Percentiles rank a stretch among this genome's conserved stretches.
Evolutionary conservation across 1,140 invertebrate genomes (phyloP).

Genomic region (Solenopsis fugax): DNA sequence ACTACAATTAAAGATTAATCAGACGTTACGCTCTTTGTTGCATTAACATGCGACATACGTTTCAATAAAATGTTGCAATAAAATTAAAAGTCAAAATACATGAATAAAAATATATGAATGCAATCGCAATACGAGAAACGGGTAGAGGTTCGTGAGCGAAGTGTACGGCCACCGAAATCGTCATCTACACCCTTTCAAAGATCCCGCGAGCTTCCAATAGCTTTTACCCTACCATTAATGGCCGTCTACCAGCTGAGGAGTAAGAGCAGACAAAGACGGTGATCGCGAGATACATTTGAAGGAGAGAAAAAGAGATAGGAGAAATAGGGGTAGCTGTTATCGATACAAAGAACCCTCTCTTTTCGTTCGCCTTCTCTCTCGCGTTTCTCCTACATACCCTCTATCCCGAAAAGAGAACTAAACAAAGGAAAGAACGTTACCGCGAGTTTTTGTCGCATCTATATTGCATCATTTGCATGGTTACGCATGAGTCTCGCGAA

Average conservation of each 20-base stretch:
- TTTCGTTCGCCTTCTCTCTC: slow-evolving; percentile 65
- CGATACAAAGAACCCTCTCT: slow-evolving; percentile 79
- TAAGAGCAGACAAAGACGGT: slow-evolving; percentile 47
- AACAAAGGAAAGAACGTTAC: slow-evolving; percentile 79
- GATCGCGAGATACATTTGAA: slow-evolving; percentile 61
- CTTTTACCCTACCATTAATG: slow-evolving; percentile 84
- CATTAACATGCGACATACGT: background rate
- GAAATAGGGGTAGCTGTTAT: slow-evolving; percentile 69
- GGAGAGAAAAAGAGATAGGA: slow-evolving; percentile 51
- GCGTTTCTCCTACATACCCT: slow-evolving; percentile 80
- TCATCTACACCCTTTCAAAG: slow-evolving; percentile 77
- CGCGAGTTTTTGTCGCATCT: slow-evolving; percentile 79
- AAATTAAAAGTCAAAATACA: slow-evolving; percentile 36
- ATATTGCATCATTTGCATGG: slow-evolving; percentile 56
- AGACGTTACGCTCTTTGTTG: background rate
- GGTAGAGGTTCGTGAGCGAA: slow-evolving; percentile 60
- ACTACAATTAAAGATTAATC: slow-evolving; percentile 2
- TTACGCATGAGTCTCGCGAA: background rate
- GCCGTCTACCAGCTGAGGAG: slow-evolving; percentile 79
- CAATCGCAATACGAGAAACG: slow-evolving; percentile 10
- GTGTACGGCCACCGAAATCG: slow-evolving; percentile 77
- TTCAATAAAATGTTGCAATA: slow-evolving; percentile 7
- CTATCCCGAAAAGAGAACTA: slow-evolving; percentile 82
- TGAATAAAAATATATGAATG: slow-evolving; percentile 59
- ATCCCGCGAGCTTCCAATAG: slow-evolving; percentile 82